phyloP scores from a whole-genome alignment of 2,888 invertebrate species.

The Prenolepis imparis region DNA sequence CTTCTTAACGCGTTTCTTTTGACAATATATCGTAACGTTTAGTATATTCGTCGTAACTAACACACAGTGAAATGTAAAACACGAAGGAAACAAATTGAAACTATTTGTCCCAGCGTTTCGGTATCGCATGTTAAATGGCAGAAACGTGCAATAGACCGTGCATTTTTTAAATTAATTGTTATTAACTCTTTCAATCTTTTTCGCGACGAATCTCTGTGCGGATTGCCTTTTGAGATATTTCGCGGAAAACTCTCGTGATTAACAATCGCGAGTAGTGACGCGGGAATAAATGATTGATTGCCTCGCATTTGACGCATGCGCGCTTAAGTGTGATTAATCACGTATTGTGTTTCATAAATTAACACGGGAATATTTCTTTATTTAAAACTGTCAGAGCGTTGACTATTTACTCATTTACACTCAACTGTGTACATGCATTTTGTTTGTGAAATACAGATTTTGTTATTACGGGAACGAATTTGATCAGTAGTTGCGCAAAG shows the following conservation, averaged over 20 bases:
- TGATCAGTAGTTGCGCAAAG: slow-evolving; percentile 13
- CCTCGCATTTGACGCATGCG: not conserved
- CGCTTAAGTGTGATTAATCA: not conserved
- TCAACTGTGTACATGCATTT: not conserved
- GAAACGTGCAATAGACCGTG: not conserved
- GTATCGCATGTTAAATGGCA: not conserved
- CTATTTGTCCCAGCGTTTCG: not conserved
- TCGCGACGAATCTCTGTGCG: not conserved
- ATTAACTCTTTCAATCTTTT: not conserved
- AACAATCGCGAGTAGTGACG: not conserved
- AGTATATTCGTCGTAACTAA: no score
- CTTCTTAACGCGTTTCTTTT: slow-evolving; percentile 44
- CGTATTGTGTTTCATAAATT: not conserved
- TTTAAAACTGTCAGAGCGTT: not conserved
- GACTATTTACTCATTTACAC: not conserved
- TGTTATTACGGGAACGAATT: not conserved
- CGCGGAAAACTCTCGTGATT: not conserved
- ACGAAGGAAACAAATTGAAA: slow-evolving; percentile 31
- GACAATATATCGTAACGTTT: slow-evolving; percentile 5
- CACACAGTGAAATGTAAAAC: not conserved
- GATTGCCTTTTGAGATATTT: not conserved
- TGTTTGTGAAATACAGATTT: not conserved
- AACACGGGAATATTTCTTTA: not conserved
- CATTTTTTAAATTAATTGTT: slow-evolving; percentile 30
- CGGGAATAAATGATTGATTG: slow-evolving; percentile 25